Base-by-base conservation (phyloP, 2,797 vertebrate genomes). In the Gymnothorax reevesii region DNA sequence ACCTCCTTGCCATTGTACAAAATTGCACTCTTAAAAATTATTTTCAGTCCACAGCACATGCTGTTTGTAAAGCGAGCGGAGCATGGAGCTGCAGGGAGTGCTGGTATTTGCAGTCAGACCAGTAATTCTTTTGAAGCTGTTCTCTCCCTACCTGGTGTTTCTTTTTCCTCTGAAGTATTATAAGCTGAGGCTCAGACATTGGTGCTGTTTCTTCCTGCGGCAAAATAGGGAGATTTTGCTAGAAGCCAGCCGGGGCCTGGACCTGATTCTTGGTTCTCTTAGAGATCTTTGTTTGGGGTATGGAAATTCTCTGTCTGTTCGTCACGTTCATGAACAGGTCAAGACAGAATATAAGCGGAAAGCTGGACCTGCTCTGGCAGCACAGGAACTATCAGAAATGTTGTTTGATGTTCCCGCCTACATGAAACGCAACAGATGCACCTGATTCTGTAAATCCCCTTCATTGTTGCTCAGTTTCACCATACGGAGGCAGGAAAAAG, bases 221-320 rank as follows among this genome's bases (percentile, higher is more conserved):
- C 52, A 52, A 55, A 42, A 2, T 5, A 20, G 9, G 20, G 9
- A 54, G 52, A 55, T n/a, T 55, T 0, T 80, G 33, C n/a, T 15
- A 10, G 52, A 80, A 80, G 15, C 77, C 77, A 55, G 77, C 52
- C 54, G 77, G 77, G 77, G n/a, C 17, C 9, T n/a, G 22, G 77
- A 52, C 20, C 2, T n/a, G 1, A 22, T 80, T 20, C 25, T 55
- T n/a, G 64, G 77, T 55, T 55, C 55, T n/a, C 52, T 80, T 20
- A 80, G 49, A 80, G 52, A 55, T 80, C 77, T 80, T 80, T 80
- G 77, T 55, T 55, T 80, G 77, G 52, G 49, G 77, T 55, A 55
- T 22, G 17, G 77, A 22, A 17, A 77, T 52, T 49, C 33, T 75
- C 73, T 77, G 73, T 22, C 49, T n/a, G 49, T 54, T 17, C 22